phyloP scores from a whole-genome alignment of 2,113 vertebrate genomes.

The Morone saxatilis region DNA sequence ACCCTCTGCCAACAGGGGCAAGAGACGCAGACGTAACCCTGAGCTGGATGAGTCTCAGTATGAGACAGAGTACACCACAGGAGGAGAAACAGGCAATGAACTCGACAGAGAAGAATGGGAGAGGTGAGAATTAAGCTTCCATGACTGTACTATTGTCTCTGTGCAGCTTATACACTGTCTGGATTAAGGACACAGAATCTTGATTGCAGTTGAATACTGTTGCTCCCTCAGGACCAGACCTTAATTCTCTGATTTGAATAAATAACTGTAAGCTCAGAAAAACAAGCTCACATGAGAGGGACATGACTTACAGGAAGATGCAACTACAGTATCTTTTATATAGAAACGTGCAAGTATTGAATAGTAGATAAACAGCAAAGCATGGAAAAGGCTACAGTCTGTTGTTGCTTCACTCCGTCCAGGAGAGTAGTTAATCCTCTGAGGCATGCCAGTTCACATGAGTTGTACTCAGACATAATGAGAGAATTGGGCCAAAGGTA shows the following conservation, averaged over 20 bases:
- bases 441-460: conserved; percentile 71
- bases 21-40: conserved; percentile 81
- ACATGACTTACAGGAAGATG: conserved; percentile 4
- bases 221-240: conserved; percentile 61
- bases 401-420: conserved; percentile 22
- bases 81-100: conserved; percentile 88
- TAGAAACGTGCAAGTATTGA: neutral
- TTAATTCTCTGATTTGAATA: conserved; percentile 51
- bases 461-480: conserved; percentile 54
- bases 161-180: conserved; percentile 14
- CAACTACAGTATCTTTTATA: neutral
- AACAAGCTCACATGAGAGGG: conserved; percentile 13
- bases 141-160: neutral
- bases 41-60: conserved; percentile 90
- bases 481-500: conserved; percentile 79
- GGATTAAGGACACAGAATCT: conserved; percentile 47
- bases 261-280: conserved; percentile 42
- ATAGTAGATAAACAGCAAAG: neutral
- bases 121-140: conserved; percentile 76
- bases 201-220: conserved; percentile 49
- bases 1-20: conserved; percentile 80
- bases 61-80: conserved; percentile 92
- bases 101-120: conserved; percentile 84
- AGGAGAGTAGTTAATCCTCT: conserved; percentile 75
- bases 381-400: conserved; percentile 1